A percentile compares a stretch with the other conserved stretches of the same genome.
These are phyloP conservation scores for Apantesis nais DNA, from an alignment of 2,888 invertebrate species.

Conservation along the genomic window DNA sequence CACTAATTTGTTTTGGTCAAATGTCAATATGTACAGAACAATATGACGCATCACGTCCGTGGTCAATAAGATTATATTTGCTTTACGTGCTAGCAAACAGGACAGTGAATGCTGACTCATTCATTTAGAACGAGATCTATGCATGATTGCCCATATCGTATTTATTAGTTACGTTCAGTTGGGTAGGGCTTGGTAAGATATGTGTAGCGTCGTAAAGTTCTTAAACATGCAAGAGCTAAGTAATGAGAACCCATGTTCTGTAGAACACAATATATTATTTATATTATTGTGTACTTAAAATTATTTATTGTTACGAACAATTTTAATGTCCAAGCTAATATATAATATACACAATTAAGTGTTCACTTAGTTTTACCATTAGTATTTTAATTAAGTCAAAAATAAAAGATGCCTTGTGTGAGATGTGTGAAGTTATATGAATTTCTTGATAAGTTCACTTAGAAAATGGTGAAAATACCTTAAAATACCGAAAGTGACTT, in stretches of 20 bases:
- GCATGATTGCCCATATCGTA: constrained; percentile 52
- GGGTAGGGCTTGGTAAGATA: background rate
- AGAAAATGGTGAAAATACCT: background rate
- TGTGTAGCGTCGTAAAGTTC: background rate
- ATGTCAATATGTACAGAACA: constrained; percentile 23
- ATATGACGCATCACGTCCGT: constrained; percentile 46
- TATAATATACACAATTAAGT: background rate
- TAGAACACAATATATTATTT: background rate
- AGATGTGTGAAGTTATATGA: constrained; percentile 2
- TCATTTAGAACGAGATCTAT: constrained; percentile 58
- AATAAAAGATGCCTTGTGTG: background rate
- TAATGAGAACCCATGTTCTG: background rate
- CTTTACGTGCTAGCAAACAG: constrained; percentile 55
- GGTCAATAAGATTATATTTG: constrained; percentile 40
- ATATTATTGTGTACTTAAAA: background rate
- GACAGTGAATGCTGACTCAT: constrained; percentile 60
- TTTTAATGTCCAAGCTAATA: background rate
- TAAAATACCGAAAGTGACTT: too few species aligned
- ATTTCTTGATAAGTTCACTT: background rate
- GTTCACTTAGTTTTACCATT: background rate
- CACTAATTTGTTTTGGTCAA: constrained; percentile 30
- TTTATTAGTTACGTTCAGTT: constrained; percentile 31
- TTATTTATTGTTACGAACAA: background rate
- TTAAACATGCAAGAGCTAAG: background rate
- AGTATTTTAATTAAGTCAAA: background rate